phyloP scores from a whole-genome alignment of 2,797 vertebrate genomes.

The Falco biarmicus region DNA sequence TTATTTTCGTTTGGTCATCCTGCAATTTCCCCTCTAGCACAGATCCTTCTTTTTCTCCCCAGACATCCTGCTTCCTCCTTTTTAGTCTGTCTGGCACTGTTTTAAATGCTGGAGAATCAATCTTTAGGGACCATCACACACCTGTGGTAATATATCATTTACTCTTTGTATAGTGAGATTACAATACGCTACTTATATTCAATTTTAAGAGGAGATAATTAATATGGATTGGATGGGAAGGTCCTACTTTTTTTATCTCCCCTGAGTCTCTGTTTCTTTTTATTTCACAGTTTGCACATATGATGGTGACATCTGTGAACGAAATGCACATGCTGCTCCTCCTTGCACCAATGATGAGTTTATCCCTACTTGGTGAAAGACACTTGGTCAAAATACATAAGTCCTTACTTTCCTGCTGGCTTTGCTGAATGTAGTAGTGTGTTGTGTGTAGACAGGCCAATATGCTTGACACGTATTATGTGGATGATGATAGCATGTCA shows the following conservation, averaged over 20 bases:
- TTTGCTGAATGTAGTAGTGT: not conserved
- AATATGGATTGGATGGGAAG: not conserved
- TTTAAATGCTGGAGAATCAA: constrained; percentile 3
- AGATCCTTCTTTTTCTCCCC: not conserved
- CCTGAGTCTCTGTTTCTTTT: not conserved
- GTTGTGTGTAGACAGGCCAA: not conserved
- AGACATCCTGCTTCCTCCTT: not conserved
- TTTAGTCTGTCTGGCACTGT: not conserved
- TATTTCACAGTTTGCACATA: not conserved
- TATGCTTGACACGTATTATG: not conserved
- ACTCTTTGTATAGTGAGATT: not conserved
- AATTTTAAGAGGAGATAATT: constrained; percentile 15
- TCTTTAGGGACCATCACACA: not conserved
- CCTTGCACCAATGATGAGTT: not conserved
- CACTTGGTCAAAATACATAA: not conserved
- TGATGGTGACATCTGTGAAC: not conserved
- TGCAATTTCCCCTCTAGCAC: not conserved
- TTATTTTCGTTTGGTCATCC: not conserved
- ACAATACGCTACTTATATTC: not conserved
- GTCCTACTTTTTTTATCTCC: not conserved
- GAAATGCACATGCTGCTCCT: not conserved
- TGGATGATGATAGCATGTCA: not conserved
- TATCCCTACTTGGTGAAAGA: not conserved
- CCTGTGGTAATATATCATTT: not conserved
- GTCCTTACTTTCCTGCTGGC: not conserved